phyloP scores from a whole-genome alignment of 2,113 vertebrate genomes.

The Falcunculus frontatus region DNA sequence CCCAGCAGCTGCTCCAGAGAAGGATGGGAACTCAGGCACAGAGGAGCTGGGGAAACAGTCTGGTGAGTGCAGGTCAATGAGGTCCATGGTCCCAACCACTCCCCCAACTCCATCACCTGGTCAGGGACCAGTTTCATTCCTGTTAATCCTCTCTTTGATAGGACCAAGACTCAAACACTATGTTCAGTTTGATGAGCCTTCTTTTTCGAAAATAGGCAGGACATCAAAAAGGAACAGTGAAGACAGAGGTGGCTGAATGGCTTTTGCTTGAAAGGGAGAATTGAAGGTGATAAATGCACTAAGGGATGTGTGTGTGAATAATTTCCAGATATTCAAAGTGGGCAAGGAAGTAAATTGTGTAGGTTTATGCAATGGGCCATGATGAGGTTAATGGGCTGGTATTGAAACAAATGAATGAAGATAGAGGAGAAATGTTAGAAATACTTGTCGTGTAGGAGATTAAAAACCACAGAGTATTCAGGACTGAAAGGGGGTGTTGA shows the following conservation, averaged over 20 bases:
- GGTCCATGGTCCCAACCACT: background rate
- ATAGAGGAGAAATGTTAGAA: background rate
- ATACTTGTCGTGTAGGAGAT: background rate
- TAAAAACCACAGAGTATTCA: background rate
- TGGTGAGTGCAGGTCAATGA: constrained; percentile 76
- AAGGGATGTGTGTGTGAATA: background rate
- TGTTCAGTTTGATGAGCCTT: background rate
- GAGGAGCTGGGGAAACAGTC: constrained; percentile 86
- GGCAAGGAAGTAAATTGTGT: background rate
- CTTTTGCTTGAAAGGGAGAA: constrained; percentile 31
- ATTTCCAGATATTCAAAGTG: background rate
- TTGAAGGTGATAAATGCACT: background rate
- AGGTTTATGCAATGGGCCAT: constrained; percentile 5
- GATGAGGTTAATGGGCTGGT: background rate
- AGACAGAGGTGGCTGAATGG: background rate
- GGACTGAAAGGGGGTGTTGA: background rate
- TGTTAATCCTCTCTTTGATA: background rate
- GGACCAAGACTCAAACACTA: background rate
- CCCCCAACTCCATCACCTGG: background rate
- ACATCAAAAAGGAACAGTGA: background rate
- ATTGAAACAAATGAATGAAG: background rate
- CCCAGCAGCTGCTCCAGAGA: constrained; percentile 82
- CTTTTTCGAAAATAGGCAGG: background rate
- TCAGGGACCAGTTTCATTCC: background rate
- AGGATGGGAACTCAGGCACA: constrained; percentile 76